phyloP scores from a whole-genome alignment of 23 tunicate genomes.

The Styela plicata region DNA sequence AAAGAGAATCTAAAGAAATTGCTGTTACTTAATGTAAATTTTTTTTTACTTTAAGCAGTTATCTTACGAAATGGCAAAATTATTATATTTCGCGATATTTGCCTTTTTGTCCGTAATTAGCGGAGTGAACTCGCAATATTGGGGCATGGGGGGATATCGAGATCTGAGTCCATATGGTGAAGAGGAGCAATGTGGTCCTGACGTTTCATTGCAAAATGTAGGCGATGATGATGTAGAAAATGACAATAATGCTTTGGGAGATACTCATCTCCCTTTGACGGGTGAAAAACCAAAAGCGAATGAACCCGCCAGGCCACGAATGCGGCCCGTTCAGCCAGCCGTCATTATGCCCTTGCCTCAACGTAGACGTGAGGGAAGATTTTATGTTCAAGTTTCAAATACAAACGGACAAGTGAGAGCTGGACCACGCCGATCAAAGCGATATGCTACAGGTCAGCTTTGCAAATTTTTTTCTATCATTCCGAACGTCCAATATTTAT shows the following conservation, averaged over 20 bases:
- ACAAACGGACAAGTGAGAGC: slow-evolving; percentile 23
- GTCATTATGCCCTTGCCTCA: slow-evolving; percentile 12
- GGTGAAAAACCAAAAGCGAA: not conserved
- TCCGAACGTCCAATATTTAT: too few species aligned
- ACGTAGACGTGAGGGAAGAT: slow-evolving; percentile 11
- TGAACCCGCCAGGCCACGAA: not conserved
- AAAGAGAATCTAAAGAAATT: too few species aligned
- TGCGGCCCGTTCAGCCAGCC: slow-evolving; percentile 9
- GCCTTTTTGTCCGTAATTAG: not conserved
- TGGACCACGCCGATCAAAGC: slow-evolving; percentile 6
- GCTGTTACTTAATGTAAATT: too few species aligned
- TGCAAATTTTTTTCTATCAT: too few species aligned
- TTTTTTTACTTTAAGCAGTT: too few species aligned
- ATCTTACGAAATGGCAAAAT: not conserved
- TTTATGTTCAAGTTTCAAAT: slow-evolving; percentile 21
- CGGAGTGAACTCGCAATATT: slow-evolving; percentile 21
- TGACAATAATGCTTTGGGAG: not conserved
- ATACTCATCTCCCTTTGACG: slow-evolving; percentile 12
- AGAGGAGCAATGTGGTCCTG: slow-evolving; percentile 86
- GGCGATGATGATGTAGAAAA: not conserved
- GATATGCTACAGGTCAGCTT: slow-evolving; percentile 3
- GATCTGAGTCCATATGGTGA: slow-evolving; percentile 34
- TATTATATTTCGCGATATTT: not conserved
- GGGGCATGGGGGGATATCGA: slow-evolving; percentile 7
- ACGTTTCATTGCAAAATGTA: slow-evolving; percentile 45